These are phyloP conservation scores for Saguinus midas DNA, from an alignment of 2,113 vertebrate species.

Conservation along the genomic window DNA sequence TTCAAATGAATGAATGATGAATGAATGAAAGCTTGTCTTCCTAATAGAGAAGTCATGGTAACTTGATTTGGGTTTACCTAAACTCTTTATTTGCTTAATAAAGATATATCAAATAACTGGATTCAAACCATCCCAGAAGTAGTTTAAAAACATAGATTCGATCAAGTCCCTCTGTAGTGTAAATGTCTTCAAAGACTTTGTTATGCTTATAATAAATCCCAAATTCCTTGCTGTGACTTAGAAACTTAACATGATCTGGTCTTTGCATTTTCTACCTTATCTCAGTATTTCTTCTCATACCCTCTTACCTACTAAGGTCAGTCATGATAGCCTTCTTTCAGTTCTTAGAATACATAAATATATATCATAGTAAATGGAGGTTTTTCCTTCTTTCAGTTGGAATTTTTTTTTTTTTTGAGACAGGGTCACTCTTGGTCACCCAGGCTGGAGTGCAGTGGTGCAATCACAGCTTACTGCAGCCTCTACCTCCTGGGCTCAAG, in stretches of 20 bases:
- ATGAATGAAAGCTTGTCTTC: constrained; percentile 17
- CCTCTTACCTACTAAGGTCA: neutral
- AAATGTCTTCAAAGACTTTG: neutral
- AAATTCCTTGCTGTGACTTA: neutral
- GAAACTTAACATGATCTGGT: neutral
- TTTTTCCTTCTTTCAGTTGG: neutral
- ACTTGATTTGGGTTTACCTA: constrained; percentile 25
- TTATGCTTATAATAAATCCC: neutral
- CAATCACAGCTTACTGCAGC: no score
- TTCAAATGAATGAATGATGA: neutral
- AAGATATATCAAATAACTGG: neutral
- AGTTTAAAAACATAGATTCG: constrained; percentile 9
- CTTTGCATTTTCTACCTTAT: neutral
- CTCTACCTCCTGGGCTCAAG: no score
- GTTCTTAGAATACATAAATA: neutral
- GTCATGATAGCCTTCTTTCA: neutral
- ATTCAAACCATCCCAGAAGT: constrained; percentile 10
- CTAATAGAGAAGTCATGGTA: neutral
- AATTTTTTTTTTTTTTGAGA: no score
- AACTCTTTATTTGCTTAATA: constrained; percentile 19
- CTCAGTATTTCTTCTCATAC: neutral
- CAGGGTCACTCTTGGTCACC: no score
- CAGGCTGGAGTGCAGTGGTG: no score
- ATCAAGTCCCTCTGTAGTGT: neutral
- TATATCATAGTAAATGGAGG: neutral